Conservation (phyloP, 2,888 invertebrate species). For the Steromphala cineraria region DNA sequence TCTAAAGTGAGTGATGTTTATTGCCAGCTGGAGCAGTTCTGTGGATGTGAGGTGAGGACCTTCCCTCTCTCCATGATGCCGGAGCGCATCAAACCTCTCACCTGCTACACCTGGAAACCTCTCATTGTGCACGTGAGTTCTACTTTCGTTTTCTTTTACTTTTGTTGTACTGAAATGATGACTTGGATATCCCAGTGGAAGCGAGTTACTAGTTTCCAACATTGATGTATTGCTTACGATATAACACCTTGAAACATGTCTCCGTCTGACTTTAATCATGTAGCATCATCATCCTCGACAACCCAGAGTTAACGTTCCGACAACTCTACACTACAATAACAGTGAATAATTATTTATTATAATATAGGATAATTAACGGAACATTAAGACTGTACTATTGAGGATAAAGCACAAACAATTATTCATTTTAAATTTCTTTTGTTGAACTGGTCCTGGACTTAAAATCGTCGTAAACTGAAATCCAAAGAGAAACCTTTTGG, state of each 20-base stretch:
- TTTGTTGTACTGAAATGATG: background rate
- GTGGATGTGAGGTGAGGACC: slow-evolving; percentile 6
- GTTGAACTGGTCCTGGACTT: no score
- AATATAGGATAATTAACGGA: no score
- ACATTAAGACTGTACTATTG: no score
- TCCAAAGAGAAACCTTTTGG: no score
- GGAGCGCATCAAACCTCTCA: background rate
- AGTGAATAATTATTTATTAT: no score
- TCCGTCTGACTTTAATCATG: background rate
- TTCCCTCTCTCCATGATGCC: slow-evolving; percentile 1
- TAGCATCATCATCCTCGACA: no score
- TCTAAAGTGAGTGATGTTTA: background rate
- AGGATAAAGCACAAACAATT: no score
- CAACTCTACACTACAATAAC: no score
- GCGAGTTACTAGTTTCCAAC: background rate
- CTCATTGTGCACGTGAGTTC: slow-evolving; percentile 18
- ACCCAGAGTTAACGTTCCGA: no score
- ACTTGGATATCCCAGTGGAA: background rate
- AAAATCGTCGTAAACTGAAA: no score
- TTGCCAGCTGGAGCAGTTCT: background rate
- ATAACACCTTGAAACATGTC: background rate
- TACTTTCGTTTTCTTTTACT: background rate
- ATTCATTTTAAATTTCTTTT: no score
- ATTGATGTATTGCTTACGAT: no score
- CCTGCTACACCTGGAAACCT: slow-evolving; percentile 23